Base-by-base conservation (phyloP, 2,888 invertebrate species). In the Piscicola geometra region DNA sequence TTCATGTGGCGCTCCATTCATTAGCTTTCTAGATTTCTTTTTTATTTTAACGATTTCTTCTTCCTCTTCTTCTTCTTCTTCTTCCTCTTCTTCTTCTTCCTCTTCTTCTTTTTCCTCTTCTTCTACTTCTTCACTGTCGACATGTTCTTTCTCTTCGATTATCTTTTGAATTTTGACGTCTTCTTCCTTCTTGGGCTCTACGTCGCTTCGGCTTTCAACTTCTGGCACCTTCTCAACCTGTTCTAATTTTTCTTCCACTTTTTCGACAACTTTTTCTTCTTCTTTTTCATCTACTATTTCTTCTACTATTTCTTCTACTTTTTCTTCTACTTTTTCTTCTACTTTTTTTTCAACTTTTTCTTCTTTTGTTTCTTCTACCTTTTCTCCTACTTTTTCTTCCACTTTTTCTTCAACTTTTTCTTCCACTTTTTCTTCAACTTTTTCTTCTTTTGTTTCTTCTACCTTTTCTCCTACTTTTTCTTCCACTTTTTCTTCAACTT, bases 51-150 rank as follows among this genome's bases (percentile, higher is more conserved):
- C 15, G 9, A 9, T 41, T 41, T 41, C 41, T 41, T 41, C 60
- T 56, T 56, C 60, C n/a, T 56, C n/a, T 56, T 56, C 25, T 18
- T 56, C 60, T 56, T 56, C 60, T 25, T 25, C 47, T 47, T 69
- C 47, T 35, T 36, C 41, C 69, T 50, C 28, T 21, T 52, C 47
- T 2, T 50, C 32, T 30, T 71, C 71, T 32, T 71, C 71, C 33
- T 71, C 71, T 47, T 71, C 71, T 30, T 71, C 71, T 71, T 71
- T 52, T 30, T 50, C 71, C 30, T 71, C 71, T 52, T 71, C 71
- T 52, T 71, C 71, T 47, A 50, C 71, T 18, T 71, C 71, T 21
- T 21, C 5, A 18, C n/a, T 21, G 3, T 71, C 71, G 2, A 50
- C 71, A 15, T 71, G 30, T 18, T 52, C 52, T 71, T 52, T 41